These are phyloP conservation scores for Xanthorhoe designata DNA, from an alignment of 2,888 invertebrate genomes.

Conservation along the genomic window DNA sequence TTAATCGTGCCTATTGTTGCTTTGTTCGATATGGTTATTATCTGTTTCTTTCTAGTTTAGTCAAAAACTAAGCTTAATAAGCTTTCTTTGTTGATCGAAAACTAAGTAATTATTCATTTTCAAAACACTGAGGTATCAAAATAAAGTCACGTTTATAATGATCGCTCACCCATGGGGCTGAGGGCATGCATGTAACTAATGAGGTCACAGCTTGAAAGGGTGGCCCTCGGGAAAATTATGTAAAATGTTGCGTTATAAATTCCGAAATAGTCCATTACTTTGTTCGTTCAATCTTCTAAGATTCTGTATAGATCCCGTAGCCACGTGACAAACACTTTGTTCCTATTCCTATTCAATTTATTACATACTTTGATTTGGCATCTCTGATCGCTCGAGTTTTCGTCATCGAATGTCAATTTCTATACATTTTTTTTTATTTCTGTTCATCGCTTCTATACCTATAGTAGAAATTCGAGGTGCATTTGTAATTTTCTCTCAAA, in stretches of 20 bases:
- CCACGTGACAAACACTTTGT: too few relatives aligned
- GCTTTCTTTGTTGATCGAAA: background rate
- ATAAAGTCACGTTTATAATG: slow-evolving; percentile 8
- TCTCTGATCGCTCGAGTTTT: too few relatives aligned
- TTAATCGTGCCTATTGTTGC: slow-evolving; percentile 8
- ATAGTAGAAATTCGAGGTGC: background rate
- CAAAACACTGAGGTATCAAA: slow-evolving; percentile 3
- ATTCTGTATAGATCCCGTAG: background rate
- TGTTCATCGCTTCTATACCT: too few relatives aligned
- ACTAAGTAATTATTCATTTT: background rate
- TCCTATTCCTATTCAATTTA: too few relatives aligned
- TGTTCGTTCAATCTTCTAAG: background rate
- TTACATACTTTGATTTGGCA: too few relatives aligned
- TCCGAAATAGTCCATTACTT: slow-evolving; percentile 13
- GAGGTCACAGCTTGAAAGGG: slow-evolving; percentile 47
- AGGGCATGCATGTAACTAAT: slow-evolving; percentile 45
- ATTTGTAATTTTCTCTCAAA: background rate
- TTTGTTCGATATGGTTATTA: slow-evolving; percentile 6
- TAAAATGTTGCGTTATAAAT: slow-evolving; percentile 22
- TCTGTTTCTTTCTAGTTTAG: slow-evolving; percentile 12
- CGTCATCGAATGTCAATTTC: too few relatives aligned
- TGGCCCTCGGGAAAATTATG: slow-evolving; percentile 25
- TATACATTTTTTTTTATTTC: too few relatives aligned
- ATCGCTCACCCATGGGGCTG: slow-evolving; percentile 21
- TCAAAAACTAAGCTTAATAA: background rate